Percentiles rank a stretch among this genome's conserved stretches.
These are phyloP conservation scores for Biston stratarius DNA, from an alignment of 2,888 invertebrate species.

Conservation along the genomic window DNA sequence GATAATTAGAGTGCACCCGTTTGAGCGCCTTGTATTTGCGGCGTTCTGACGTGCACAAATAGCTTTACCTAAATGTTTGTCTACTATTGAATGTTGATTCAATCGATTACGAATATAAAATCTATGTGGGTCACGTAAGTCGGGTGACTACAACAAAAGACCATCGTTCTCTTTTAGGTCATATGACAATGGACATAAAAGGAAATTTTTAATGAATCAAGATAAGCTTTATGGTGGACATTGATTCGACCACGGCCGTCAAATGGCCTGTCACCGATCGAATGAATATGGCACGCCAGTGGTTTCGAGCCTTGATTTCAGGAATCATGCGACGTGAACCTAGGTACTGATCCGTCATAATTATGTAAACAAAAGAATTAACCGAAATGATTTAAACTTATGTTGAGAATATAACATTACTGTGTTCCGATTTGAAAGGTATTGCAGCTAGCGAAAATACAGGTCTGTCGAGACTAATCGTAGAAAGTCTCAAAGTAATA, in stretches of 20 bases:
- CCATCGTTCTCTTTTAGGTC: conserved; percentile 65
- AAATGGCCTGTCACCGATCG: conserved; percentile 81
- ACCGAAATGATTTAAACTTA: background rate
- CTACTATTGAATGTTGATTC: conserved; percentile 48
- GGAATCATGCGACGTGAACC: conserved; percentile 20
- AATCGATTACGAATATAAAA: conserved; percentile 72
- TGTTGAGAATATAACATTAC: background rate
- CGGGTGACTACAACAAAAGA: conserved; percentile 72
- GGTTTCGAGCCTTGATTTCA: conserved; percentile 36
- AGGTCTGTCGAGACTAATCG: too few relatives aligned
- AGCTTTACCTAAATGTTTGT: conserved; percentile 22
- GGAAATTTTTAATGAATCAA: conserved; percentile 76
- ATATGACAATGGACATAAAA: conserved; percentile 68
- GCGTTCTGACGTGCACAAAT: conserved; percentile 51
- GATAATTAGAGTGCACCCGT: conserved; percentile 45
- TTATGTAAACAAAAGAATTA: background rate
- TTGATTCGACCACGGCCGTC: conserved; percentile 83
- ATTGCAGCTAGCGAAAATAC: too few relatives aligned
- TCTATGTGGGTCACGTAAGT: conserved; percentile 76
- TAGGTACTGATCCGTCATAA: background rate
- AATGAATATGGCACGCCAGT: conserved; percentile 56
- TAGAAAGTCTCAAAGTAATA: too few relatives aligned
- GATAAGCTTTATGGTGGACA: conserved; percentile 83
- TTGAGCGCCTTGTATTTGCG: conserved; percentile 58
- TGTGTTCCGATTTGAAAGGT: background rate